Evolutionary conservation across 2,888 invertebrate genomes (phyloP).

Genomic region (Dugesia japonica): DNA sequence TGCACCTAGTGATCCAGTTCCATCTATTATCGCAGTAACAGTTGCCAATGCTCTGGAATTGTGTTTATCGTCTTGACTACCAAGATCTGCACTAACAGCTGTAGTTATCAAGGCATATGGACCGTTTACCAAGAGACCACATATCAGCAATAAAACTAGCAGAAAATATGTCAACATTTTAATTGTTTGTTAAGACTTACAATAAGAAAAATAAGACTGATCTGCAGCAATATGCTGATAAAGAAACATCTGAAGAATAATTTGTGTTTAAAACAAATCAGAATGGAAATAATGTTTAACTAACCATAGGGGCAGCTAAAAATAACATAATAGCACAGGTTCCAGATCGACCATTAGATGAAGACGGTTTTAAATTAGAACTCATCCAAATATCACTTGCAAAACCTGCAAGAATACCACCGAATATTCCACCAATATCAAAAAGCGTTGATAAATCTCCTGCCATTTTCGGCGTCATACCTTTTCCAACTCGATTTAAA

Average conservation of each 20-base stretch:
- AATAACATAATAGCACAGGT: background rate
- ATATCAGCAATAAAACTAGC: slow-evolving; percentile 53
- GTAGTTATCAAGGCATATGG: slow-evolving; percentile 82
- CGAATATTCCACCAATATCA: slow-evolving; percentile 66
- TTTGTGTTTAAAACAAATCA: too few relatives aligned
- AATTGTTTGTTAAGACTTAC: background rate
- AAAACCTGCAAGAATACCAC: slow-evolving; percentile 71
- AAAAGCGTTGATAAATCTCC: slow-evolving; percentile 49
- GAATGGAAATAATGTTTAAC: too few relatives aligned
- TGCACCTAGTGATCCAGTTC: slow-evolving; percentile 78
- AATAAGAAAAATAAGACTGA: too few relatives aligned
- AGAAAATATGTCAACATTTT: background rate
- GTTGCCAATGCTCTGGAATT: slow-evolving; percentile 66
- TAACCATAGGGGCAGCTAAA: background rate
- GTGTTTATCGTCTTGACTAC: slow-evolving; percentile 66
- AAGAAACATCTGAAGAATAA: background rate
- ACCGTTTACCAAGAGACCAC: slow-evolving; percentile 69
- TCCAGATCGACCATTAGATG: background rate
- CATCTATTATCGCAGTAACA: slow-evolving; percentile 77
- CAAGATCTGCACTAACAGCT: slow-evolving; percentile 73
- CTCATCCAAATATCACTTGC: slow-evolving; percentile 67
- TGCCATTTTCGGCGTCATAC: slow-evolving; percentile 39
- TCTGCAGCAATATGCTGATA: background rate
- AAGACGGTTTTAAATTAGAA: too few relatives aligned
- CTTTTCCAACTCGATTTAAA: slow-evolving; percentile 51